Base-by-base conservation (phyloP, 2,113 vertebrate genomes). In the Rafetus swinhoei region DNA sequence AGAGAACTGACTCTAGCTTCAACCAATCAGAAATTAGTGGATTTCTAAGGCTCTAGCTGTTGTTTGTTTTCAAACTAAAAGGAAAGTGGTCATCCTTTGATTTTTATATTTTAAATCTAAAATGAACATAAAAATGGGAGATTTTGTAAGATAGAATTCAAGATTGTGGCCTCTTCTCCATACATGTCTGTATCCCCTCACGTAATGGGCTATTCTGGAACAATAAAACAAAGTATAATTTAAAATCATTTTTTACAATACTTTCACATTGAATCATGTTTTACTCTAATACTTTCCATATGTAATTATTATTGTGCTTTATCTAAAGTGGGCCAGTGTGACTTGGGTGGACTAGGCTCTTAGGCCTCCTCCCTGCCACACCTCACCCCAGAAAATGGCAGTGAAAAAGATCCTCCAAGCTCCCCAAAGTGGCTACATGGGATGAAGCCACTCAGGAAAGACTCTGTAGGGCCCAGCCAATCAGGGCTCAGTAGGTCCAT, bases 31-130 rank as follows among this genome's bases (percentile, higher is more conserved):
- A 92, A 96, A 88, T 53, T 85, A 90, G 77, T 79, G 11, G 39
- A 39, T 95, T 95, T 92, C 81, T 90, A 86, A 95, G 82, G 89
- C 22, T 79, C 54, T 1, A 82, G 39, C 45, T 57, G 22, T 90
- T 57, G 21, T 87, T 85, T 82, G 27, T 93, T 94, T 88, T 89
- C 72, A 84, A 87, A 92, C 72, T 84, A 14, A 84, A 88, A 85
- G 69, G 88, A 4, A 86, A 22, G 84, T 90, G 82, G 16, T 1
- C 11, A 62, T 32, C 87, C 55, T 81, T 87, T 93, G 4, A 39
- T 85, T 22, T 32, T 82, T 27, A 29, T 27, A 50, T 86, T 1
- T 45, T 88, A 84, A 81, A 82, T 45, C 35, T 54, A 29, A 94
- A 92, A 14, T 72, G 27, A 93, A 62, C 29, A 82, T 80, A 82